Conservation (phyloP, 1,140 invertebrate species). For the Drosophila pectinifera region DNA sequence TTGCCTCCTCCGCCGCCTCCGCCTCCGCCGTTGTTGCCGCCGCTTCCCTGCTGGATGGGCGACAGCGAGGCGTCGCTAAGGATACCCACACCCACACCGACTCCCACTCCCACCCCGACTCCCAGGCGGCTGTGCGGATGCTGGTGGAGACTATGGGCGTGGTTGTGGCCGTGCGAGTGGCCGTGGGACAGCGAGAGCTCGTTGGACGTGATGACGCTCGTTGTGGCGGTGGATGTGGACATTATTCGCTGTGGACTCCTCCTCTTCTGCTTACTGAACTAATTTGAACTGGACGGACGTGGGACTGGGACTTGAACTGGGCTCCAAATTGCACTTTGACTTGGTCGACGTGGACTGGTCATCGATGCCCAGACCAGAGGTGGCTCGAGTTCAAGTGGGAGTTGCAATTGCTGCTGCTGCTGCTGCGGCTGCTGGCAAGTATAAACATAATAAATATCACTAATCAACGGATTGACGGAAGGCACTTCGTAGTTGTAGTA, state of each 20-base stretch:
- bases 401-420: conserved; percentile 22
- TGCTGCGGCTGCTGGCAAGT: conserved; percentile 55
- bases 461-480: conserved; percentile 64
- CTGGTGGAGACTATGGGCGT: conserved; percentile 48
- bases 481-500: conserved; percentile 62
- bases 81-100: conserved; percentile 55
- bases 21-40: conserved; percentile 61
- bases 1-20: conserved; percentile 47
- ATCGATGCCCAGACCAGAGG: conserved; percentile 29
- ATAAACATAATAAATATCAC: conserved; percentile 82
- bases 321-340: conserved; percentile 37
- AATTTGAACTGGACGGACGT: conserved; percentile 59
- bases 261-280: conserved; percentile 39
- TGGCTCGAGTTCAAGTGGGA: conserved; percentile 17
- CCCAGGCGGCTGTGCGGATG: conserved; percentile 57
- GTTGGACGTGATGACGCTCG: conserved; percentile 83
- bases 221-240: conserved; percentile 80
- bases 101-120: conserved; percentile 50
- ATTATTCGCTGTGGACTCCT: conserved; percentile 48
- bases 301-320: conserved; percentile 6
- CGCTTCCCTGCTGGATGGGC: conserved; percentile 68
- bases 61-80: conserved; percentile 75
- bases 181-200: conserved; percentile 72
- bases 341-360: conserved; percentile 43
- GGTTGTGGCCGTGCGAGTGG: conserved; percentile 46